A percentile compares a stretch with the other conserved stretches of the same genome.
Conservation (phyloP, 2,797 vertebrate species). For the Erpetoichthys calabaricus region DNA sequence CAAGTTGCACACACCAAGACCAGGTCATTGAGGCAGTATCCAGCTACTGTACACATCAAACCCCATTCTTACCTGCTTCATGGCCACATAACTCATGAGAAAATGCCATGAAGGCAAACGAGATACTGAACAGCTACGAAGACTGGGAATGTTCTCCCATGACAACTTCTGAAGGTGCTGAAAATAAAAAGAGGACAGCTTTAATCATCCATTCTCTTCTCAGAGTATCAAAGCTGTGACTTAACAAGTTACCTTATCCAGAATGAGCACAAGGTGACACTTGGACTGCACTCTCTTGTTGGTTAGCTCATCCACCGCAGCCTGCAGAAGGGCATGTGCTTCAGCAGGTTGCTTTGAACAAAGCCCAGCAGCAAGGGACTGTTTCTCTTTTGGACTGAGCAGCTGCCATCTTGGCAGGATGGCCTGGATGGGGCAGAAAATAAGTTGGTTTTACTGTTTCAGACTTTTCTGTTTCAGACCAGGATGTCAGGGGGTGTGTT, state of each 20-base stretch:
- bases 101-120: slow-evolving; percentile 75
- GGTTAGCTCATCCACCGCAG: slow-evolving; percentile 30
- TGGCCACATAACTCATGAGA: slow-evolving; percentile 56
- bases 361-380: slow-evolving; percentile 45
- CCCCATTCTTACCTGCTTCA: slow-evolving; percentile 45
- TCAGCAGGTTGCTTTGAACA: slow-evolving; percentile 31
- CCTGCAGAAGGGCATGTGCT: slow-evolving; percentile 46
- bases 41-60: neutral
- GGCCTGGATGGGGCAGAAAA: slow-evolving; percentile 34
- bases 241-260: slow-evolving; percentile 62
- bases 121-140: slow-evolving; percentile 52
- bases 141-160: slow-evolving; percentile 69
- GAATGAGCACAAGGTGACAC: slow-evolving; percentile 63
- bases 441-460: no score
- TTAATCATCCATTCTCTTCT: neutral
- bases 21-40: neutral
- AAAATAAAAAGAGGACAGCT: neutral
- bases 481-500: no score
- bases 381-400: slow-evolving; percentile 47
- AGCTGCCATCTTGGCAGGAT: slow-evolving; percentile 52
- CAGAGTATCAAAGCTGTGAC: neutral
- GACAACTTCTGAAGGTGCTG: slow-evolving; percentile 84
- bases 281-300: slow-evolving; percentile 15
- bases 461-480: no score
- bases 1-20: no score